Percentiles rank a stretch among this genome's conserved stretches.
Evolutionary conservation across 2,113 vertebrate species (phyloP).

Genomic region (Cygnus buccinator): DNA sequence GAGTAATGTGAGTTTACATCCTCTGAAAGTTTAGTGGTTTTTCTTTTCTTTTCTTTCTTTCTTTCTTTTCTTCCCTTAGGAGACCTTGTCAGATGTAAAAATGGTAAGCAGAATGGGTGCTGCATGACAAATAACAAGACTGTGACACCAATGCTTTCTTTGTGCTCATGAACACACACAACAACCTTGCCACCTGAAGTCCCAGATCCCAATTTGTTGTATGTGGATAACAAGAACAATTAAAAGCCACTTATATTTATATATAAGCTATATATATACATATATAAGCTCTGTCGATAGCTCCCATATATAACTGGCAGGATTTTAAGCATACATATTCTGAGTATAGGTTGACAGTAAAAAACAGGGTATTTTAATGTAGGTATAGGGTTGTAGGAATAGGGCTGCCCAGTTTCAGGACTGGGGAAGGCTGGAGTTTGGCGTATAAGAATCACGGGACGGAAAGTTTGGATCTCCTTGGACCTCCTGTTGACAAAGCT

Average conservation of each 20-base stretch:
- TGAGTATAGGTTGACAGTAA: not conserved
- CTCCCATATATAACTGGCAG: rapidly evolving
- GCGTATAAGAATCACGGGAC: rapidly evolving
- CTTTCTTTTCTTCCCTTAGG: not conserved
- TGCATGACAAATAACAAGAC: not conserved
- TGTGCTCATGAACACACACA: not conserved
- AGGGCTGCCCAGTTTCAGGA: not conserved
- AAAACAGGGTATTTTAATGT: not conserved
- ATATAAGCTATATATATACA: not conserved
- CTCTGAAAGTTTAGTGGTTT: not conserved
- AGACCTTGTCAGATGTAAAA: not conserved
- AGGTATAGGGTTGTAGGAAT: not conserved
- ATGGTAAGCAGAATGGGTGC: not conserved
- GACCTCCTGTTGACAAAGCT: not conserved
- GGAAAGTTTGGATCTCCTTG: not conserved
- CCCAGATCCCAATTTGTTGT: not conserved
- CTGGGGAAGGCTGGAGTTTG: not conserved
- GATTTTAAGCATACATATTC: not conserved
- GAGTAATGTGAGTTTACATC: not conserved
- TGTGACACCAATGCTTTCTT: not conserved
- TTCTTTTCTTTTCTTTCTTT: not conserved
- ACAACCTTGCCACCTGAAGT: not conserved
- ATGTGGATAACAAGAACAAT: not conserved
- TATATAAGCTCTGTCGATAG: not conserved
- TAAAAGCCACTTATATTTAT: not conserved